A percentile compares a stretch with the other conserved stretches of the same genome.
Conservation (phyloP, 2,888 invertebrate species). For the Emmelina monodactyla region DNA sequence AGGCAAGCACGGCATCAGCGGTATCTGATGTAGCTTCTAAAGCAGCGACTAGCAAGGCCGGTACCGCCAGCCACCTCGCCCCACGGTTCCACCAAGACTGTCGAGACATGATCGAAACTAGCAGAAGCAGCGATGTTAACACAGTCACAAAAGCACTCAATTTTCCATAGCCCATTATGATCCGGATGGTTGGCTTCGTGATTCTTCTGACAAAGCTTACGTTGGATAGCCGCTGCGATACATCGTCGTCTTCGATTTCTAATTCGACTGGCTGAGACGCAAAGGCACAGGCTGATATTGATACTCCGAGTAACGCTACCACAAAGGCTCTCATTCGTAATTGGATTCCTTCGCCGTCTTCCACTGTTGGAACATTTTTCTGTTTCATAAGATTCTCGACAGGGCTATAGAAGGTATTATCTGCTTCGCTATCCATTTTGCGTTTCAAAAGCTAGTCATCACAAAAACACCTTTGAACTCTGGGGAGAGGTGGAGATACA, state of each 20-base stretch:
- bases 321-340: conserved; percentile 42
- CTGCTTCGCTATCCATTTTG: too few species aligned
- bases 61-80: conserved; percentile 50
- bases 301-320: conserved; percentile 48
- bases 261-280: conserved; percentile 52
- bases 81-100: conserved; percentile 57
- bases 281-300: conserved; percentile 53
- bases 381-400: too few species aligned
- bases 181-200: conserved; percentile 52
- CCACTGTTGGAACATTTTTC: too few species aligned
- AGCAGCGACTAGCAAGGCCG: conserved; percentile 46
- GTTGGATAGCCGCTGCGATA: conserved; percentile 45
- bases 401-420: too few species aligned
- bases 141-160: conserved; percentile 50
- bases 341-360: conserved; percentile 28
- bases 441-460: too few species aligned
- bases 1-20: conserved; percentile 44
- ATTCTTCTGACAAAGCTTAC: conserved; percentile 54
- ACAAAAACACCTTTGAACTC: too few species aligned
- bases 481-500: too few species aligned
- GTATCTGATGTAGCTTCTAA: conserved; percentile 48
- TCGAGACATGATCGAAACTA: conserved; percentile 57
- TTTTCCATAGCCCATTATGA: conserved; percentile 51
- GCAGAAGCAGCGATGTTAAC: conserved; percentile 37
- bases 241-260: conserved; percentile 50